phyloP scores from a whole-genome alignment of 2,888 invertebrate species.

The Aspidiotus rigidus region DNA sequence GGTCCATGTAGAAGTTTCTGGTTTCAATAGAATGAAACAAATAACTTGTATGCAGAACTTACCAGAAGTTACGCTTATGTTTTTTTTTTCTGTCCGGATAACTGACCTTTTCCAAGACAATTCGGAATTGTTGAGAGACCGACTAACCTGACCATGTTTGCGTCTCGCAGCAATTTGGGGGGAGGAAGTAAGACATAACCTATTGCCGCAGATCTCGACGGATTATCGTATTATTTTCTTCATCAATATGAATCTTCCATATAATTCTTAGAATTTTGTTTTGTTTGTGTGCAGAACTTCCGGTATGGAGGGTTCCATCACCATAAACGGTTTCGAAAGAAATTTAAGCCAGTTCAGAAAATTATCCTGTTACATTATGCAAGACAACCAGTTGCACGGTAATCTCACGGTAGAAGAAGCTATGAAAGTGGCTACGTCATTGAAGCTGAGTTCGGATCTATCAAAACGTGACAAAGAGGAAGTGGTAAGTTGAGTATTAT shows the following conservation, averaged over 20 bases:
- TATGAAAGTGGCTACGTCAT: slow-evolving; percentile 82
- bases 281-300: slow-evolving; percentile 52
- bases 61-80: no score
- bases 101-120: no score
- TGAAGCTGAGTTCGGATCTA: slow-evolving; percentile 71
- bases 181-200: no score
- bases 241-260: neutral
- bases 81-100: no score
- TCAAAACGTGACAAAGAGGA: slow-evolving; percentile 62
- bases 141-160: no score
- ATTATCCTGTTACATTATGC: slow-evolving; percentile 93
- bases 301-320: slow-evolving; percentile 71
- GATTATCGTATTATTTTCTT: no score
- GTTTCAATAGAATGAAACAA: no score
- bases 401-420: slow-evolving; percentile 90
- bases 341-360: slow-evolving; percentile 80
- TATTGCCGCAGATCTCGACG: no score
- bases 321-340: slow-evolving; percentile 74
- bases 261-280: neutral
- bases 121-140: no score
- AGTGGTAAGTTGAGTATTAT: slow-evolving; percentile 58
- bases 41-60: no score
- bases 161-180: no score
- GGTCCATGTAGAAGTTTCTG: no score
- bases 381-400: slow-evolving; percentile 83